These are phyloP conservation scores for Spialia ferax DNA, from an alignment of 2,888 invertebrate genomes.

Conservation along the genomic window DNA sequence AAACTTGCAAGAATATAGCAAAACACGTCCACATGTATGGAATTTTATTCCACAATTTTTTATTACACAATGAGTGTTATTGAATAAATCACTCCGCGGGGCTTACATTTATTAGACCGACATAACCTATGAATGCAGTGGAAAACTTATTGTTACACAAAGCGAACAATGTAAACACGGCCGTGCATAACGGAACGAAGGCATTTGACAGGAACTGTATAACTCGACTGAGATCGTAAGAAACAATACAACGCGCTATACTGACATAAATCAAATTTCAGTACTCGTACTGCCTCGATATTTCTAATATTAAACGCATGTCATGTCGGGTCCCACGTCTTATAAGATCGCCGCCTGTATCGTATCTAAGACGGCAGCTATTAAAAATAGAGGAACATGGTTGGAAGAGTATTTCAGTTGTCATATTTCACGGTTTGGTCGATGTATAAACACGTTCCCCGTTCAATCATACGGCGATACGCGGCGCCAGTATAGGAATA, in stretches of 20 bases:
- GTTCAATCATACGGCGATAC: conserved; percentile 84
- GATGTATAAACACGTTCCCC: conserved; percentile 83
- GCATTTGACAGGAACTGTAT: conserved; percentile 73
- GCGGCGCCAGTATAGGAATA: conserved; percentile 82
- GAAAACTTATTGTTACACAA: conserved; percentile 60
- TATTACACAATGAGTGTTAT: not conserved
- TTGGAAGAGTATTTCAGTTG: conserved; percentile 67
- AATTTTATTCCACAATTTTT: not conserved
- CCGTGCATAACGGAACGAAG: conserved; percentile 58
- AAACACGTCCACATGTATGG: not conserved
- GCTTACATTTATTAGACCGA: conserved; percentile 26
- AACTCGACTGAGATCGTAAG: conserved; percentile 59
- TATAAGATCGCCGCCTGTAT: conserved; percentile 55
- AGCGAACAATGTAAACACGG: conserved; percentile 54
- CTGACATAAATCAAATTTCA: conserved; percentile 75
- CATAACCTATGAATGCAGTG: conserved; percentile 38
- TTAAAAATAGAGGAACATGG: conserved; percentile 61
- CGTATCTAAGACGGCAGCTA: conserved; percentile 52
- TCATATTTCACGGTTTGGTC: conserved; percentile 80
- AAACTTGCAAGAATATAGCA: conserved; percentile 27
- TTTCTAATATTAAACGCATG: conserved; percentile 69
- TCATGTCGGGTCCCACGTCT: conserved; percentile 58
- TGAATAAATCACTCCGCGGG: not conserved
- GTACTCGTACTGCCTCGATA: conserved; percentile 59
- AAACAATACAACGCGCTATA: conserved; percentile 72